A percentile compares a stretch with the other conserved stretches of the same genome.
phyloP scores from a whole-genome alignment of 2,797 vertebrate species.

The Gymnoscopelus microlampas region DNA sequence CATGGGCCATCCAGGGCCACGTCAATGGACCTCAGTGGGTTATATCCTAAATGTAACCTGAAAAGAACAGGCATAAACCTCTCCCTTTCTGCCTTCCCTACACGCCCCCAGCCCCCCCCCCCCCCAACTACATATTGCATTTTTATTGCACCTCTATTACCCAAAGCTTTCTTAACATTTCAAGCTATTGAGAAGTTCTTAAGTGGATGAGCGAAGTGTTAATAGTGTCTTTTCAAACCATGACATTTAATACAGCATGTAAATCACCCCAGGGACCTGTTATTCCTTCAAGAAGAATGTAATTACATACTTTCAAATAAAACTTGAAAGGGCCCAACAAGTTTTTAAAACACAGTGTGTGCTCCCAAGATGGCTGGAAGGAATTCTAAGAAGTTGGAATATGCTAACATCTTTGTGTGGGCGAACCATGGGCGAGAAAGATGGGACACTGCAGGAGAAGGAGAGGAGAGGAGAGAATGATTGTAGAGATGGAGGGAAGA shows the following conservation, averaged over 20 bases:
- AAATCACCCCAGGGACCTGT: conserved; percentile 94
- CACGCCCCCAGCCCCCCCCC: conserved; percentile 4
- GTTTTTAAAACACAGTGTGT: conserved; percentile 97
- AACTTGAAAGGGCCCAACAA: conserved; percentile 98
- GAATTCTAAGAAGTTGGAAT: conserved; percentile 98
- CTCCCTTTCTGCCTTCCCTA: conserved; percentile 26
- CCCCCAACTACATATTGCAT: conserved; percentile 44
- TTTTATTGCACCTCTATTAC: conserved; percentile 47
- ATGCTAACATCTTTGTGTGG: conserved; percentile 96
- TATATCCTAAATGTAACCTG: conserved; percentile 41
- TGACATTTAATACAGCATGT: conserved; percentile 96
- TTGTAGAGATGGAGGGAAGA: conserved; percentile 11
- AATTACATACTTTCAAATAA: conserved; percentile 99
- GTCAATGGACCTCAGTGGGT: conserved; percentile 20
- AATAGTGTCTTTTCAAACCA: conserved; percentile 91
- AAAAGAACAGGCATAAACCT: conserved; percentile 25
- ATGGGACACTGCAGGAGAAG: conserved; percentile 32
- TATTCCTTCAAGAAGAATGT: conserved; percentile 99
- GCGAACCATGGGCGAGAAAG: conserved; percentile 77
- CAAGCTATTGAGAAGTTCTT: conserved; percentile 58
- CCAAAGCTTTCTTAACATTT: conserved; percentile 56
- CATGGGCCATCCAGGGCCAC: conserved; percentile 20
- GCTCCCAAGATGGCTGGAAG: conserved; percentile 90
- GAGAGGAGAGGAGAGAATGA: background rate
- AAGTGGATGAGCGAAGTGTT: conserved; percentile 77